phyloP scores from a whole-genome alignment of 30 jellyfish, hydroid and myxozoan genomes.

The Chironex yamaguchii region DNA sequence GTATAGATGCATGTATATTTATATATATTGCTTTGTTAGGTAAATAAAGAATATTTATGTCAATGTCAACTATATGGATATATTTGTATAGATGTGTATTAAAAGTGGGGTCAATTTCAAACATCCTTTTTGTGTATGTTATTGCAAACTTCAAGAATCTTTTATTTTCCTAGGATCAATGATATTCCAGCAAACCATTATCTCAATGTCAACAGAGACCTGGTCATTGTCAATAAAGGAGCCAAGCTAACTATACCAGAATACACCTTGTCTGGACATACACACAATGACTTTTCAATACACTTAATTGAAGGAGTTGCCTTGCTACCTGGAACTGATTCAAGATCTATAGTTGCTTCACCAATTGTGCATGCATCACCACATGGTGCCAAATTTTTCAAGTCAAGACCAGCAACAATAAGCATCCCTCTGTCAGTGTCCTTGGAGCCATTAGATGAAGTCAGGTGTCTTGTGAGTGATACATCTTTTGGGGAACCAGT shows the following conservation, averaged over 20 bases:
- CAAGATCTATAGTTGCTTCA: slow-evolving; percentile 31
- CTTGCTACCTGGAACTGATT: slow-evolving; percentile 4
- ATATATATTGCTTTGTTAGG: too few species aligned
- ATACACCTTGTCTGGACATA: slow-evolving; percentile 61
- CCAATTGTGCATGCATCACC: slow-evolving; percentile 71
- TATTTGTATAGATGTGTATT: too few species aligned
- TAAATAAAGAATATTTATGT: too few species aligned
- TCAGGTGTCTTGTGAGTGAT: slow-evolving; percentile 56
- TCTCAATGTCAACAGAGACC: slow-evolving; percentile 67
- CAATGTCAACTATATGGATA: too few species aligned
- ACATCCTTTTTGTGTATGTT: too few species aligned
- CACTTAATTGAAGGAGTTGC: slow-evolving; percentile 11
- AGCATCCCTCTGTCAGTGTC: slow-evolving; percentile 55
- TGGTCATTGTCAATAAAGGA: slow-evolving; percentile 58
- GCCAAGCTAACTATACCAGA: slow-evolving; percentile 61
- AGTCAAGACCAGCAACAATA: slow-evolving; percentile 54
- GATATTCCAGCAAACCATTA: neutral
- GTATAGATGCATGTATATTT: too few species aligned
- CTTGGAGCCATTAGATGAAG: slow-evolving; percentile 18
- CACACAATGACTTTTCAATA: slow-evolving; percentile 35
- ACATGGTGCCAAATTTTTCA: slow-evolving; percentile 77
- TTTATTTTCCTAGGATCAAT: neutral
- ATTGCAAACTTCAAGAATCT: too few species aligned
- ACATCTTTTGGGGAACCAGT: slow-evolving; percentile 64
- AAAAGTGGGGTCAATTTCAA: too few species aligned